Base-by-base conservation (phyloP, 1,140 invertebrate species). In the Formica exsecta region DNA sequence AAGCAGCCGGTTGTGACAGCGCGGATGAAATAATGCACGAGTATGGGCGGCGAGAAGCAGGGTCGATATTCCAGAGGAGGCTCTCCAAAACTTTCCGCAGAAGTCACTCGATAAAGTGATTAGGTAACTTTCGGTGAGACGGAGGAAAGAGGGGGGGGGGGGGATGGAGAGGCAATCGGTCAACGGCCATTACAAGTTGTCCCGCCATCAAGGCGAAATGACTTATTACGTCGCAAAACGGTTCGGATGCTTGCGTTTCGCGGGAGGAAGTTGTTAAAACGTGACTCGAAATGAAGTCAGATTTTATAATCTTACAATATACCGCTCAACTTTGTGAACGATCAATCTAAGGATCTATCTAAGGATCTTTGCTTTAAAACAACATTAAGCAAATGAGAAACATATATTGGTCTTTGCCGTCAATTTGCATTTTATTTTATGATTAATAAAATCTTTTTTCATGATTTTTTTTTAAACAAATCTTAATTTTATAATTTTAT, bases 31-130 rank as follows among this genome's bases (percentile, higher is more conserved):
- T 91, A 92, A 92, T 90, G 89, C 87, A 62, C 80, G 84, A 64
- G 74, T 88, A 87, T 86, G 89, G 80, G 41, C 13, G 44, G 76
- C 57, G 29, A 66, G 25, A n/a, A 22, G 81, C 68, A 41, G 71
- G 77, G 32, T 66, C 85, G 87, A 88, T 83, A 76, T 79, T 86
- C 66, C 59, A 44, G 62, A 44, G 38, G 68, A 74, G 68, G 74
- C 68, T 83, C 88, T 86, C 77, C 57, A 86, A 66, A 87, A 93
- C 88, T 92, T 92, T 92, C 81, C 91, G 83, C 86, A 73, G 70
- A 92, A 88, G 88, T 90, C 92, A 89, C 91, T 93, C 89, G 86
- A 90, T 93, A 93, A 93, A 91, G 90, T 92, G 92, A 93, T 93
- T 93, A 93, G 92, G 89, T 93, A 93, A 93, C 89, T 93, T 93